Evolutionary conservation across 2,888 invertebrate genomes (phyloP), one percentile per base, ranked within the genome.

Genomic region (Buathra laborator): DNA sequence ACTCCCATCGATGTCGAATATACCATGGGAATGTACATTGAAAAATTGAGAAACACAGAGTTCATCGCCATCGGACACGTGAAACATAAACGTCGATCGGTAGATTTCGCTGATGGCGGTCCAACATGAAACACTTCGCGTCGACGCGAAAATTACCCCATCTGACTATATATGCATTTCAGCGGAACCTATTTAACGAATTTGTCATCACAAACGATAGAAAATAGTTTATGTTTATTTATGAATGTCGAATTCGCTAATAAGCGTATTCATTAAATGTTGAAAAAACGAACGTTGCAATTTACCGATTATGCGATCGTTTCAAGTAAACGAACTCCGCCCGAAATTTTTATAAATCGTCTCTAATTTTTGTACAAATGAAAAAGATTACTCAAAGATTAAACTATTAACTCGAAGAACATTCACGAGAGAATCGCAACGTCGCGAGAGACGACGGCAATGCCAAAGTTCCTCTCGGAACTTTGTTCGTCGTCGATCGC

Each of bases 391-490:
- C 2, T 24, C 37, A 37, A 9, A 37, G 5, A 37, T 5, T 24
- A 1, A 24, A 56, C 12, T 19, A 12, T 19, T 7, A 12, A 4
- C 19, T 10, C 24, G 24, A 56, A 12, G 53, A 53, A 53, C n/a
- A n/a, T 19, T 56, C 24, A 10, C 56, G 0, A 10, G 56, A 56
- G 4, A 19, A 24, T 56, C 56, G 12, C 37, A 37, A 5, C 37
- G 37, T 37, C 37, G 37, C 37, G 37, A 66, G 66, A 67, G n/a
- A 44, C 56, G 62, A 44, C 56, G 62, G n/a, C 51, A n/a, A 71
- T 79, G 51, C 43, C 48, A 64, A 43, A 64, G 14, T 56, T 72
- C 29, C 16, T 14, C 70, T 56, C 78, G 70, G 48, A 51, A 78
- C 68, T 56, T 51, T 48, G 29, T 72, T 43, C 19, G 24, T 12